Percentiles rank a stretch among this genome's conserved stretches.
Evolutionary conservation across 1,140 invertebrate genomes (phyloP).

Genomic region (Xylocopa sonorina): DNA sequence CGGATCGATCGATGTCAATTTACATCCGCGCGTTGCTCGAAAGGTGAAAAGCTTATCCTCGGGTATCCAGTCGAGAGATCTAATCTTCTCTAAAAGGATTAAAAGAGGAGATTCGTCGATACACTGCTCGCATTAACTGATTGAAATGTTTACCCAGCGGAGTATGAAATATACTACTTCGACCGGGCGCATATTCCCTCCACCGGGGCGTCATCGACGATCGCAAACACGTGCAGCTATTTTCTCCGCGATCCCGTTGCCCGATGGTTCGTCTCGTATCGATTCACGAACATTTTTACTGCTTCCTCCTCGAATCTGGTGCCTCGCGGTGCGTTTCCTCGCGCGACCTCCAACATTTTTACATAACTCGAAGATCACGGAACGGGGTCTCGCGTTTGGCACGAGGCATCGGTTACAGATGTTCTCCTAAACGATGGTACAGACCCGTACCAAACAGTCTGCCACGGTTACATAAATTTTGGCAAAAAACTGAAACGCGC

Average conservation of each 20-base stretch:
- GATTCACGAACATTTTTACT: no score
- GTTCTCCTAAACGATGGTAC: neutral
- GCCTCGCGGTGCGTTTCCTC: no score
- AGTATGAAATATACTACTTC: neutral
- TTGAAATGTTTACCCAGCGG: neutral
- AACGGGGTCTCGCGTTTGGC: no score
- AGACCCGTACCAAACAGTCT: neutral
- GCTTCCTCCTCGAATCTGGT: no score
- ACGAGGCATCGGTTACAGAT: neutral
- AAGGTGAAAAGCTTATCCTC: neutral
- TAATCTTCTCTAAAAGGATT: slow-evolving; percentile 11
- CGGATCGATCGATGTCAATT: neutral
- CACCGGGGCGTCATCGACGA: neutral
- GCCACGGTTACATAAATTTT: slow-evolving; percentile 18
- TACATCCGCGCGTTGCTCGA: neutral
- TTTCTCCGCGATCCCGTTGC: neutral
- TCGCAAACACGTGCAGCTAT: neutral
- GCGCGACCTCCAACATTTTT: neutral
- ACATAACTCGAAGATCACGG: neutral
- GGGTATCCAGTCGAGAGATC: neutral
- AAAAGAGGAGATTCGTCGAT: neutral
- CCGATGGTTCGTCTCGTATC: neutral
- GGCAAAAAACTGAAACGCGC: neutral
- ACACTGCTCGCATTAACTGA: neutral
- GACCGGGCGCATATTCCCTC: neutral